Base-by-base conservation (phyloP, 2,888 invertebrate genomes). In the Drepana falcataria region DNA sequence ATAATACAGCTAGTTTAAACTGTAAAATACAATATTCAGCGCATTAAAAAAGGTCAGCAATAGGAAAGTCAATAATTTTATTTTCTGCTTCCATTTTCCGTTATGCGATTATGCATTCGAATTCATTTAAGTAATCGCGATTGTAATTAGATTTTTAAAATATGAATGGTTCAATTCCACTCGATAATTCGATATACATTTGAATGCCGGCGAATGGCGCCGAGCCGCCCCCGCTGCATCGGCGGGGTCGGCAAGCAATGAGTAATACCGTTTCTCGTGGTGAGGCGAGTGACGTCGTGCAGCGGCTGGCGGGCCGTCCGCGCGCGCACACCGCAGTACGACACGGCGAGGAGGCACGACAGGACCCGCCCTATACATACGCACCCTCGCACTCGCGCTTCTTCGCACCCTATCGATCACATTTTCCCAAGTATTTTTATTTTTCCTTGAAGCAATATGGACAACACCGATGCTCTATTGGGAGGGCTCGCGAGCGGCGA, bases 201-300 rank as follows among this genome's bases (percentile, higher is more conserved):
- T 47, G 49, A 59, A 59, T 61, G 62, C 67, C 75, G 72, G 76
- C 68, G 64, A 66, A 65, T 64, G 65, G 66, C 59, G 58, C 55
- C 57, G 21, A 21, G 53, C 70, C 73, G 75, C 75, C 76, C 72
- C 69, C 75, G 71, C 71, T 71, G 71, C 67, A 67, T 59, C 72
- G 68, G 69, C 71, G 75, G 75, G 75, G 44, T 44, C 44, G 44
- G 75, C 71, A 71, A 78, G 73, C 82, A 78, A 88, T 89, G 89
- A 87, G 85, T 87, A 90, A 87, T 87, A 85, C 85, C 83, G 82
- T 85, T 84, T 77, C 69, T 83, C 79, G 79, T 83, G 83, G 71
- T 79, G 85, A 37, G 21, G 21, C 21, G 21, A 83, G 87, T 88
- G 85, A 87, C 86, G 86, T 85, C 80, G 86, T 76, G 81, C 81